Conservation (phyloP, 2,113 vertebrate species). For the Pongo pygmaeus region DNA sequence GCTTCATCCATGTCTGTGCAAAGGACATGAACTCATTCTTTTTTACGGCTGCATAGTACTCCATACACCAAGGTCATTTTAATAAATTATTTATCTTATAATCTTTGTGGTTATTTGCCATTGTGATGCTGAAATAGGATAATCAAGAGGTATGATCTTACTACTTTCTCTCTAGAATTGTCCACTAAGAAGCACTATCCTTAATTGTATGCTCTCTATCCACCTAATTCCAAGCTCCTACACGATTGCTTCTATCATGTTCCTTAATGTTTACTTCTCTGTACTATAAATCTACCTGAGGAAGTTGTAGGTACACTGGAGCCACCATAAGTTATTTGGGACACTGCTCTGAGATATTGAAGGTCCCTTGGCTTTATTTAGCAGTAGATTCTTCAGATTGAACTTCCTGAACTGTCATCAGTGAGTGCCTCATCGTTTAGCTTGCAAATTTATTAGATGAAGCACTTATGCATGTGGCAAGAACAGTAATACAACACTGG, state of each 20-base stretch:
- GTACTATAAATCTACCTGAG: background rate
- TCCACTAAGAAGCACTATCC: background rate
- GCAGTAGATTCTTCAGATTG: background rate
- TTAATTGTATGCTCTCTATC: background rate
- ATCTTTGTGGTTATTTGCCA: background rate
- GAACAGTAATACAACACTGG: background rate
- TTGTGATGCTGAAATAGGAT: background rate
- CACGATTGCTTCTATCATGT: background rate
- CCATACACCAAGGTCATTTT: no score
- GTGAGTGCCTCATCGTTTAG: background rate
- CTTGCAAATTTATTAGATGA: background rate
- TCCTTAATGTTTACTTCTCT: background rate
- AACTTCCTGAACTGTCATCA: background rate
- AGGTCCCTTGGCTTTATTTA: background rate
- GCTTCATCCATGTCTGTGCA: no score
- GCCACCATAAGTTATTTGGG: background rate
- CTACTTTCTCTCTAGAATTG: background rate
- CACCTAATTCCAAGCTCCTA: background rate
- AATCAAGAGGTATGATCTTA: background rate
- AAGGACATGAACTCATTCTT: no score
- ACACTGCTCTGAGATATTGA: background rate
- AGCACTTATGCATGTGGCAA: background rate
- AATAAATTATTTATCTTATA: background rate
- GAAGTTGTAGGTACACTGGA: background rate
- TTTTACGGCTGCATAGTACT: no score